Percentiles rank a stretch among this genome's conserved stretches.
Evolutionary conservation across 2,888 invertebrate genomes (phyloP).

Genomic region (Hemistola chrysoprasaria): DNA sequence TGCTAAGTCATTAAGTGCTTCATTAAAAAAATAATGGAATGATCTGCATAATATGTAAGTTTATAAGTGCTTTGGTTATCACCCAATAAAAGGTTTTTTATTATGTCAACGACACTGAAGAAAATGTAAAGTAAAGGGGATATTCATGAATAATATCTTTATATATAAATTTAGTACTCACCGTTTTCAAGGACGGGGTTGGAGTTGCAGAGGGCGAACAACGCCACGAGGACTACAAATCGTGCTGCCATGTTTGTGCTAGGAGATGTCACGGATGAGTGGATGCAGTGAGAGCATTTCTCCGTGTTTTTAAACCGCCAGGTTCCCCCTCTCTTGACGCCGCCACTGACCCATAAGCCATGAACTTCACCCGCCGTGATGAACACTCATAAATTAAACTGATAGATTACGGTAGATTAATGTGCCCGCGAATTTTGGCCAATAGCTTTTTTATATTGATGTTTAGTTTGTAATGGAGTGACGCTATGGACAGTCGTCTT

Average conservation of each 20-base stretch:
- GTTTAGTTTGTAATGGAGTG: slow-evolving; percentile 26
- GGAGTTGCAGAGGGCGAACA: slow-evolving; percentile 59
- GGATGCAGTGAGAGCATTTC: slow-evolving; percentile 79
- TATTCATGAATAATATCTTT: too few species aligned
- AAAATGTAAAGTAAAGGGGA: too few species aligned
- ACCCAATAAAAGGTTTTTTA: too few species aligned
- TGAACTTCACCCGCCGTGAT: slow-evolving; percentile 72
- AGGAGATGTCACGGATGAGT: slow-evolving; percentile 57
- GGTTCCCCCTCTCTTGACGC: slow-evolving; percentile 45
- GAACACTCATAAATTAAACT: slow-evolving; percentile 63
- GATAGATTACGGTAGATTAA: slow-evolving; percentile 67
- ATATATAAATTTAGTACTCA: slow-evolving; percentile 39
- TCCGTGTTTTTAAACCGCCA: slow-evolving; percentile 68
- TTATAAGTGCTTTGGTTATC: too few species aligned
- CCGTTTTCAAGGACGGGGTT: slow-evolving; percentile 64
- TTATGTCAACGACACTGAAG: too few species aligned
- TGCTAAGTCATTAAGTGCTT: too few species aligned
- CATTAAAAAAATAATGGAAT: too few species aligned
- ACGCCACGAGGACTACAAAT: slow-evolving; percentile 58
- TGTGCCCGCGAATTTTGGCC: slow-evolving; percentile 32
- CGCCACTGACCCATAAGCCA: slow-evolving; percentile 55
- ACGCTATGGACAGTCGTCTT: slow-evolving; percentile 13
- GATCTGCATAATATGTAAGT: too few species aligned
- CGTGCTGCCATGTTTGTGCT: slow-evolving; percentile 61
- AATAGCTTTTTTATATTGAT: slow-evolving; percentile 26